A percentile compares a stretch with the other conserved stretches of the same genome.
phyloP scores from a whole-genome alignment of 2,113 vertebrate species.

The Hydropotes inermis region DNA sequence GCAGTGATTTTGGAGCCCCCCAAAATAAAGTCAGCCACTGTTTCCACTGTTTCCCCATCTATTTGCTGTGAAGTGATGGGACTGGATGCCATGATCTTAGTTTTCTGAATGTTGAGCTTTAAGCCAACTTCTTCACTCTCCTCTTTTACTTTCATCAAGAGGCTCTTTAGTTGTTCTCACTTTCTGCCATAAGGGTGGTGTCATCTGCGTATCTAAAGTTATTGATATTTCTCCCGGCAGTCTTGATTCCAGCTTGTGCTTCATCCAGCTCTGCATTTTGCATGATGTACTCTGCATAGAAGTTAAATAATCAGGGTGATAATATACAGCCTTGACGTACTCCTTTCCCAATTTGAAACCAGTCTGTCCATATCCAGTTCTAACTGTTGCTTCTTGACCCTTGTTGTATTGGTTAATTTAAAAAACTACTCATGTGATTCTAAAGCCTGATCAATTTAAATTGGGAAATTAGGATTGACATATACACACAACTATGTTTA shows the following conservation, averaged over 20 bases:
- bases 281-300: not conserved
- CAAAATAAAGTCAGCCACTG: not conserved
- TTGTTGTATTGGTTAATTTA: not conserved
- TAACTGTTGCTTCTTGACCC: not conserved
- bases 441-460: constrained; percentile 29
- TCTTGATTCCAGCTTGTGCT: not conserved
- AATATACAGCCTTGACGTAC: rapidly evolving
- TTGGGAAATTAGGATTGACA: not conserved
- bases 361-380: not conserved
- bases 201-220: not conserved
- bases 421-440: constrained; percentile 36
- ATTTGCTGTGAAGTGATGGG: not conserved
- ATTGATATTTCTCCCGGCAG: not conserved
- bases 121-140: not conserved
- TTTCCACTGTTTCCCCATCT: not conserved
- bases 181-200: not conserved
- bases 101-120: not conserved
- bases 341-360: not conserved
- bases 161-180: not conserved
- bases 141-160: not conserved
- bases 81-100: rapidly evolving
- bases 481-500: not conserved
- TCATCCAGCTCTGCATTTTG: not conserved
- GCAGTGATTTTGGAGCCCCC: not conserved
- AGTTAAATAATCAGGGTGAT: not conserved